Evolutionary conservation across 2,797 vertebrate species (phyloP).

Genomic region (Macropodus opercularis): DNA sequence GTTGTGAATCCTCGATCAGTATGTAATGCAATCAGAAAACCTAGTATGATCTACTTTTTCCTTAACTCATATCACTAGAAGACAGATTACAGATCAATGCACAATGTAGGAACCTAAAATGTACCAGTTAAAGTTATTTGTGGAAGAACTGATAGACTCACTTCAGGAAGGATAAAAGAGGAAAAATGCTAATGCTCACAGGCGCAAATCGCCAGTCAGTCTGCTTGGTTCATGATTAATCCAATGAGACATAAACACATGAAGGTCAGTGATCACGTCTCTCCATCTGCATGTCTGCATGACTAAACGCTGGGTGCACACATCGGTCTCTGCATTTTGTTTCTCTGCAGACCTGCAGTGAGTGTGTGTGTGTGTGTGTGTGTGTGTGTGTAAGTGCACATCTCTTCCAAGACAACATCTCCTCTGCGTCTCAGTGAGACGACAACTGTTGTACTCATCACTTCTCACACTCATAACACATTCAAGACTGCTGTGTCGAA

Average conservation of each 20-base stretch:
- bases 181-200: slow-evolving; percentile 8
- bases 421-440: slow-evolving; percentile 19
- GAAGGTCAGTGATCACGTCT: slow-evolving; percentile 45
- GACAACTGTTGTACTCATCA: slow-evolving; percentile 48
- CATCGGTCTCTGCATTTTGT: slow-evolving; percentile 36
- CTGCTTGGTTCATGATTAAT: slow-evolving; percentile 53
- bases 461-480: slow-evolving; percentile 34
- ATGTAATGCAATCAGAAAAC: no score
- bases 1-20: no score
- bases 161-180: neutral
- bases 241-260: slow-evolving; percentile 59
- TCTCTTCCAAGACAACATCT: slow-evolving; percentile 11
- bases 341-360: slow-evolving; percentile 7
- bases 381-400: neutral
- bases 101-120: slow-evolving; percentile 4
- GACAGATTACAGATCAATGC: no score
- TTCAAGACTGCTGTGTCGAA: slow-evolving; percentile 21
- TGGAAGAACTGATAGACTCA: neutral
- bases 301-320: slow-evolving; percentile 45
- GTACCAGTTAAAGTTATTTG: neutral
- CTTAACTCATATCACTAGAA: no score
- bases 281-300: slow-evolving; percentile 28
- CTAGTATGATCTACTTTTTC: no score
- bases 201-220: slow-evolving; percentile 15
- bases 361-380: slow-evolving; percentile 1